phyloP scores from a whole-genome alignment of 1,140 invertebrate genomes.

The Leptinotarsa defecta region DNA sequence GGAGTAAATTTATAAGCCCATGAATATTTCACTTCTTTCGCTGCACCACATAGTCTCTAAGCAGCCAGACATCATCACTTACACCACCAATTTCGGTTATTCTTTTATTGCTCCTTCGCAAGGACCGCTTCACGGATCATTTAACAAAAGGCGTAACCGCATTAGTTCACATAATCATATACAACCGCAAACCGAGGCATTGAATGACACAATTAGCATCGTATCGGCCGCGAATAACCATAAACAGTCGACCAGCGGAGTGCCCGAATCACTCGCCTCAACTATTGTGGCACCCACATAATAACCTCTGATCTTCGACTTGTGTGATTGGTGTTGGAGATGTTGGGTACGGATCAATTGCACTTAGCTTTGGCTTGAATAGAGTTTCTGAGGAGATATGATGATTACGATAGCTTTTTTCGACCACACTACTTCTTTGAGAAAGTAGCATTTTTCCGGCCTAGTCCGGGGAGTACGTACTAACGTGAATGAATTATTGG shows the following conservation, averaged over 20 bases:
- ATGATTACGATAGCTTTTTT: no score
- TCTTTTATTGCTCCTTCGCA: neutral
- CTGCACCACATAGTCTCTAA: neutral
- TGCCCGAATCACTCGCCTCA: neutral
- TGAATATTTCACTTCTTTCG: no score
- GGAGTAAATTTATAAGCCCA: no score
- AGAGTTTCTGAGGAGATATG: no score
- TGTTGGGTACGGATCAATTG: neutral
- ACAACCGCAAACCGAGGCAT: neutral
- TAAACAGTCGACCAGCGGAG: neutral
- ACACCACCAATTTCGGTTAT: neutral
- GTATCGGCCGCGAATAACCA: neutral
- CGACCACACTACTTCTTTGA: no score
- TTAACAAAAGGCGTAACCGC: neutral
- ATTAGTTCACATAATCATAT: slow-evolving; percentile 1
- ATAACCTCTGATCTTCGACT: slow-evolving; percentile 5
- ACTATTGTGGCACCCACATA: neutral
- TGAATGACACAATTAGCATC: slow-evolving; percentile 6
- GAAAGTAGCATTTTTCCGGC: no score
- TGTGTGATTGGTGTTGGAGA: neutral
- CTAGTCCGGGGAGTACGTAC: no score
- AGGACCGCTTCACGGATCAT: neutral
- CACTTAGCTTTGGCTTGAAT: neutral
- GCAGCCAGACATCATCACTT: neutral
- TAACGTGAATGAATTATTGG: no score